Percentiles rank a stretch among this genome's conserved stretches.
Conservation (phyloP, 2,113 vertebrate genomes). For the Cavia porcellus region DNA sequence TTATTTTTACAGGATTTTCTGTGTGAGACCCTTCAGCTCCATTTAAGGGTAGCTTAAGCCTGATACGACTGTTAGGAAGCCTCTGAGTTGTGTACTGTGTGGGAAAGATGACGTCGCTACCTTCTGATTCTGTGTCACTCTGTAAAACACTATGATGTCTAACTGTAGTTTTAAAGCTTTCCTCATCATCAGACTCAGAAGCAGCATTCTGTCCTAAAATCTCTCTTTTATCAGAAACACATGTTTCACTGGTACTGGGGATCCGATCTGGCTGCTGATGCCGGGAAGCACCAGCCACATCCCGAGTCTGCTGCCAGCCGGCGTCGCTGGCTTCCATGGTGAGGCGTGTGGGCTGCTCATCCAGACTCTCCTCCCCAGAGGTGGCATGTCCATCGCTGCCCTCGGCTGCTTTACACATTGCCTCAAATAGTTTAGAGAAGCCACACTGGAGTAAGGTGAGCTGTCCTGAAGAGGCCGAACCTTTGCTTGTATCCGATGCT, state of each 20-base stretch:
- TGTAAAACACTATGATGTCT: slow-evolving; percentile 65
- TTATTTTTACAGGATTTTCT: slow-evolving; percentile 57
- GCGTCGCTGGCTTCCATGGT: slow-evolving; percentile 46
- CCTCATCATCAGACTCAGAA: slow-evolving; percentile 83
- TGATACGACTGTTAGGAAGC: slow-evolving; percentile 50
- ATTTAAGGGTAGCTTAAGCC: slow-evolving; percentile 11
- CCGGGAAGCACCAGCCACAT: neutral
- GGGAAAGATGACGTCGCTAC: slow-evolving; percentile 83
- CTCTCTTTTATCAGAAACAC: neutral
- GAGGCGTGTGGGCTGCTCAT: neutral
- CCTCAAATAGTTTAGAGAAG: slow-evolving; percentile 92
- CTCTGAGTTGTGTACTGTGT: slow-evolving; percentile 72
- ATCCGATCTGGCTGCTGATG: slow-evolving; percentile 54
- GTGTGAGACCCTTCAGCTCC: slow-evolving; percentile 71
- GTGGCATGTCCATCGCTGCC: neutral
- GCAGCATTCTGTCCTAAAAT: slow-evolving; percentile 73
- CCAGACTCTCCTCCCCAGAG: slow-evolving; percentile 65
- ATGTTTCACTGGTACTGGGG: slow-evolving; percentile 64
- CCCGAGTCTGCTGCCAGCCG: slow-evolving; percentile 66
- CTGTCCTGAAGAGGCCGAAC: slow-evolving; percentile 73
- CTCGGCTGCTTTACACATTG: slow-evolving; percentile 57
- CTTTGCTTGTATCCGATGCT: slow-evolving; percentile 59
- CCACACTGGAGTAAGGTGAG: slow-evolving; percentile 91
- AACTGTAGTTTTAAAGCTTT: slow-evolving; percentile 38
- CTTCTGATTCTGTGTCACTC: slow-evolving; percentile 80